These are phyloP conservation scores for Glossophaga mutica DNA, from an alignment of 2,797 vertebrate species.

Conservation along the genomic window DNA sequence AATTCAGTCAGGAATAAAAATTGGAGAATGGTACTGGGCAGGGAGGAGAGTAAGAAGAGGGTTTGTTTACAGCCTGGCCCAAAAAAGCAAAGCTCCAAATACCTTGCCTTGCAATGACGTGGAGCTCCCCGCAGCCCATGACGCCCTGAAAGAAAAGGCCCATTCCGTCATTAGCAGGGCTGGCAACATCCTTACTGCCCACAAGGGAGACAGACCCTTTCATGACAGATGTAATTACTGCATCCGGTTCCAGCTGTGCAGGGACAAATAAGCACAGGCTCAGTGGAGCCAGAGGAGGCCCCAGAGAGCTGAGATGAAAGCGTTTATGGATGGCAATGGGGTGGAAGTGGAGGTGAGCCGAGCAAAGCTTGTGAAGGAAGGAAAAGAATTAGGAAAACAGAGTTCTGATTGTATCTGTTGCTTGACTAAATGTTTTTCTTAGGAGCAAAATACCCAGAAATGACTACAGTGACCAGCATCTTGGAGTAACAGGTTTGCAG, in stretches of 20 bases:
- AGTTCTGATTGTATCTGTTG: neutral
- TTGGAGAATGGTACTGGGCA: neutral
- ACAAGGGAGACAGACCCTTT: conserved; percentile 4
- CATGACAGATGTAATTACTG: conserved; percentile 45
- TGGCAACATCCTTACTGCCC: neutral
- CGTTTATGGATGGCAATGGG: neutral
- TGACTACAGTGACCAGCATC: neutral
- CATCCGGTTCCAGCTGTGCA: neutral
- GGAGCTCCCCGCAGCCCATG: neutral
- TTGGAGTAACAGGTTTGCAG: neutral
- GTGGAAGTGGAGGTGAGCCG: neutral
- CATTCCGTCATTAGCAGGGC: neutral
- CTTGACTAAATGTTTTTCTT: conserved; percentile 35
- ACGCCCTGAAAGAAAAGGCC: neutral
- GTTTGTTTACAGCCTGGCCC: too few relatives aligned
- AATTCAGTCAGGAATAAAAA: neutral
- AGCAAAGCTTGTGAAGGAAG: neutral
- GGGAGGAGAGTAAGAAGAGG: neutral
- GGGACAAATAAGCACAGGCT: conserved; percentile 4
- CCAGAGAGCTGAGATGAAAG: neutral
- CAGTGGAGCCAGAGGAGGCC: neutral
- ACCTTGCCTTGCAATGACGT: neutral
- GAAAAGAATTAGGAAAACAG: neutral
- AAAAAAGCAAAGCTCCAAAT: neutral
- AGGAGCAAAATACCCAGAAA: conserved; percentile 51